Conservation (phyloP, 2,113 vertebrate genomes). For the Trochalopteron elliotii region DNA sequence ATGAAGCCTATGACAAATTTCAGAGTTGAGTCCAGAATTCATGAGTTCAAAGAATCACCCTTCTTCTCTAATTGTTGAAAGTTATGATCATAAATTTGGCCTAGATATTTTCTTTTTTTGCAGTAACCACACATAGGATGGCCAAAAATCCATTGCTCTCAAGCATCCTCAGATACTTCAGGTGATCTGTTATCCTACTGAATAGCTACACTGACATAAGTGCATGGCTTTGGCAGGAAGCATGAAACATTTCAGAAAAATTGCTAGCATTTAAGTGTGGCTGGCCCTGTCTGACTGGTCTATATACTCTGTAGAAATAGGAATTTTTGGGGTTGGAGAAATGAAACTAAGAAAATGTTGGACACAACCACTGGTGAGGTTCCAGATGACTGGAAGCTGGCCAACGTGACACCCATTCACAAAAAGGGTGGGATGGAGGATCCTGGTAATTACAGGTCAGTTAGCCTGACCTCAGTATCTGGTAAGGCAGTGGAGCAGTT, state of each 20-base stretch:
- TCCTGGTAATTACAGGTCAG: background rate
- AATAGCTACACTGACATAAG: background rate
- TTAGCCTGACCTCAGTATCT: background rate
- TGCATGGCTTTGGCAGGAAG: background rate
- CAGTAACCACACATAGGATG: background rate
- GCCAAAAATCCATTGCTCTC: background rate
- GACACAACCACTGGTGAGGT: background rate
- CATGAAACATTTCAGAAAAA: background rate
- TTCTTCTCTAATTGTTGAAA: background rate
- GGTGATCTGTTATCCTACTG: background rate
- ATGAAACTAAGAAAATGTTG: background rate
- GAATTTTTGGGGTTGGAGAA: background rate
- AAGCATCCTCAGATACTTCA: background rate
- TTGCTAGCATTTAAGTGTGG: background rate
- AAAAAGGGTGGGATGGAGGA: background rate
- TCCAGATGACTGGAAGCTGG: background rate
- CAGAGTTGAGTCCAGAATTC: background rate
- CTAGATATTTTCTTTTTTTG: background rate
- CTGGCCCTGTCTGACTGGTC: background rate
- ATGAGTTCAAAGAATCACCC: background rate
- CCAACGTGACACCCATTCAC: rapidly evolving
- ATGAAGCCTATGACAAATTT: background rate
- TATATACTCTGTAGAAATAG: background rate
- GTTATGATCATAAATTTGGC: background rate
- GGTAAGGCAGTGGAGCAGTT: background rate